These are phyloP conservation scores for Ammodramus savannarum DNA, from an alignment of 2,113 vertebrate species.

Conservation along the genomic window DNA sequence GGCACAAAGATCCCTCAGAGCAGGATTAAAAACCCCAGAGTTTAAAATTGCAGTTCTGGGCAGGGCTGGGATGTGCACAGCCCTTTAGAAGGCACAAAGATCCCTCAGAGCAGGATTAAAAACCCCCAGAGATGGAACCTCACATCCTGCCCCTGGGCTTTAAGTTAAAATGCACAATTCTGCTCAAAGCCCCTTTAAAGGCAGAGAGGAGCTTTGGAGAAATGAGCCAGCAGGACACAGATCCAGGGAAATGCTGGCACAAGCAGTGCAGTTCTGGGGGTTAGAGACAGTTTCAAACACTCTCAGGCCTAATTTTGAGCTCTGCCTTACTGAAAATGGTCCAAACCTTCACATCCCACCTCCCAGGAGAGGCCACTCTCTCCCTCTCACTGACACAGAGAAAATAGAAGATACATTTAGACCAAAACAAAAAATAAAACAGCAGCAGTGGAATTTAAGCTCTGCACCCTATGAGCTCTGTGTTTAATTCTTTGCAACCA, in stretches of 20 bases:
- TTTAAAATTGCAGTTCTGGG: neutral
- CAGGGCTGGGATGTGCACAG: neutral
- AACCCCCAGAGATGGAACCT: neutral
- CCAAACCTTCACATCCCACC: neutral
- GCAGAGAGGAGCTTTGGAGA: neutral
- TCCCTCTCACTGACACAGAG: neutral
- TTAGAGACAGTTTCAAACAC: neutral
- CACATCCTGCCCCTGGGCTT: neutral
- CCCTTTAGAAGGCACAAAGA: neutral
- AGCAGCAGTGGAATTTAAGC: neutral
- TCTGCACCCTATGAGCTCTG: neutral
- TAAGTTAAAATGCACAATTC: neutral
- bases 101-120: neutral
- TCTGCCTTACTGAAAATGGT: neutral
- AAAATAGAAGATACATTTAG: neutral
- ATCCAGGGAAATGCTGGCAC: no score
- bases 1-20: neutral
- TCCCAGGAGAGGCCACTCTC: neutral
- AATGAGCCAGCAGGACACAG: neutral
- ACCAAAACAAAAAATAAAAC: neutral
- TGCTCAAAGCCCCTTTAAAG: neutral
- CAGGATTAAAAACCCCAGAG: neutral
- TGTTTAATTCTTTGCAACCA: neutral
- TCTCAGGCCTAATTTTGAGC: neutral
- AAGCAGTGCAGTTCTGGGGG: neutral